These are phyloP conservation scores for Sebastes aleutianus DNA, from an alignment of 2,797 vertebrate genomes.

Conservation along the genomic window DNA sequence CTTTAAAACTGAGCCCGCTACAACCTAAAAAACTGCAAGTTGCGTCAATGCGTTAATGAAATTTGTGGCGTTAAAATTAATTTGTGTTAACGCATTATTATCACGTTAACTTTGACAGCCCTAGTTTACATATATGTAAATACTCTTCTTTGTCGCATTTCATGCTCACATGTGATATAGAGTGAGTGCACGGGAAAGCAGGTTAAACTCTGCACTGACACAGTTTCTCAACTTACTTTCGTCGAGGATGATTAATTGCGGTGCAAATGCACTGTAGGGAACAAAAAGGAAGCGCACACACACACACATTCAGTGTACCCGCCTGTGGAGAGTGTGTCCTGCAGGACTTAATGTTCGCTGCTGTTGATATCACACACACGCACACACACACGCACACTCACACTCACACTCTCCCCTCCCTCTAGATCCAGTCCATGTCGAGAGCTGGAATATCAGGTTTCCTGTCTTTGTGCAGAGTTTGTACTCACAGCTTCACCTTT, in stretches of 20 bases:
- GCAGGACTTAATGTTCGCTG: constrained; percentile 63
- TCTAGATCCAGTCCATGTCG: constrained; percentile 44
- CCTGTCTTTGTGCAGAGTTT: constrained; percentile 78
- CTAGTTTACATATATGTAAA: constrained; percentile 25
- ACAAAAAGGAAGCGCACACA: not conserved
- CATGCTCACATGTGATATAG: not conserved
- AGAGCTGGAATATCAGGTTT: constrained; percentile 81
- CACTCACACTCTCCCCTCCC: constrained; percentile 49
- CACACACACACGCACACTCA: constrained; percentile 20
- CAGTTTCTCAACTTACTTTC: constrained; percentile 35
- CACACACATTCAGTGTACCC: not conserved
- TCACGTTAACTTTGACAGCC: no score
- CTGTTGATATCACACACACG: constrained; percentile 51
- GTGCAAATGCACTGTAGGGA: constrained; percentile 23
- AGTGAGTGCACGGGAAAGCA: constrained; percentile 16
- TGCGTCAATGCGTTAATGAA: no score
- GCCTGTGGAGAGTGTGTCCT: constrained; percentile 37
- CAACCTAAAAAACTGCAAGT: no score
- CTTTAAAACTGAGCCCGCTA: no score
- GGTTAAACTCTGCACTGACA: constrained; percentile 40
- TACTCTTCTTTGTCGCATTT: not conserved
- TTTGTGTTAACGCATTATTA: no score
- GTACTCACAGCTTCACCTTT: constrained; percentile 77
- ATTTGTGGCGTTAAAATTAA: rapidly evolving
- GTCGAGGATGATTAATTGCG: constrained; percentile 50